A percentile compares a stretch with the other conserved stretches of the same genome.
These are phyloP conservation scores for Megaceryle alcyon DNA, from an alignment of 2,797 vertebrate genomes.

Conservation along the genomic window DNA sequence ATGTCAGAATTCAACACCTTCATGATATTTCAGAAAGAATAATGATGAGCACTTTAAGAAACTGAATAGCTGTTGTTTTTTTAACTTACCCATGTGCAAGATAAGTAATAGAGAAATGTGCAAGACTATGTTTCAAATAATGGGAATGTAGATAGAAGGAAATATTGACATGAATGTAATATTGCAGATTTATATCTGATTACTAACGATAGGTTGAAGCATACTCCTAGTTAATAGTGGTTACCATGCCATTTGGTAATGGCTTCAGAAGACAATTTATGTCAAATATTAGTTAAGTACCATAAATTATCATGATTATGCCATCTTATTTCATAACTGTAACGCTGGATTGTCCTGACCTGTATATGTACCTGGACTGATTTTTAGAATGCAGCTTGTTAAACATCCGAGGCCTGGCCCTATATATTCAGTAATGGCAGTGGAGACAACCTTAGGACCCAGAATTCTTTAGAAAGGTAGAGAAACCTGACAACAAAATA, in stretches of 20 bases:
- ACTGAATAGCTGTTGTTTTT: background rate
- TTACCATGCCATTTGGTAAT: background rate
- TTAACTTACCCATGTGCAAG: background rate
- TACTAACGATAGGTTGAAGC: background rate
- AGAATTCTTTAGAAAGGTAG: background rate
- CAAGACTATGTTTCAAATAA: background rate
- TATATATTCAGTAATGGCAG: background rate
- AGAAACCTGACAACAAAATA: background rate
- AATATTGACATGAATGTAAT: background rate
- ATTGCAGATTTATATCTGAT: background rate
- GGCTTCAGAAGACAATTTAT: background rate
- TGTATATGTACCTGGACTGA: background rate
- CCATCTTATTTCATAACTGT: background rate
- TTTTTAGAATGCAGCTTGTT: background rate
- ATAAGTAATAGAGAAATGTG: background rate
- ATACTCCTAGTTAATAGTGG: background rate
- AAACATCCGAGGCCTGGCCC: background rate
- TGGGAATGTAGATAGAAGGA: background rate
- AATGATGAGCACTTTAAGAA: background rate
- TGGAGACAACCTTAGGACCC: background rate
- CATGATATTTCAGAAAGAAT: slow-evolving; percentile 18
- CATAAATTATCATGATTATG: background rate
- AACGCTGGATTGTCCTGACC: background rate
- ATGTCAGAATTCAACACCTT: slow-evolving; percentile 32
- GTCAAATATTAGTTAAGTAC: background rate